A percentile compares a stretch with the other conserved stretches of the same genome.
Conservation (phyloP, 2,888 invertebrate genomes). For the Meta bourneti region DNA sequence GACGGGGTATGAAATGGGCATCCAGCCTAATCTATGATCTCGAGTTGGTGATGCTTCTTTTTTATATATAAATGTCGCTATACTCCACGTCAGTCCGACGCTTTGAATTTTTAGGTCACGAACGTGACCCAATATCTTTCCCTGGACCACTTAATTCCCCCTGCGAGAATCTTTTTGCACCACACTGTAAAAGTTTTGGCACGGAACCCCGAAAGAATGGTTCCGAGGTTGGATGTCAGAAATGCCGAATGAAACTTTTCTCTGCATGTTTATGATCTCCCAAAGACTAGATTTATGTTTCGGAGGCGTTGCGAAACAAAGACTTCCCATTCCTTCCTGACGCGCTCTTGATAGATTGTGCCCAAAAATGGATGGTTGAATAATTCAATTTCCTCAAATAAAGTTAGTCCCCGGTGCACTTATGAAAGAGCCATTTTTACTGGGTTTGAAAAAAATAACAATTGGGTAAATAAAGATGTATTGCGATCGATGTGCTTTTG, state of each 20-base stretch:
- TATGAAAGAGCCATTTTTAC: background rate
- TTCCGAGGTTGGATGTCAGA: slow-evolving; percentile 34
- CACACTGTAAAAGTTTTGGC: slow-evolving; percentile 48
- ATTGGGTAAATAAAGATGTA: slow-evolving; percentile 29
- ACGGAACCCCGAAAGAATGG: slow-evolving; percentile 16
- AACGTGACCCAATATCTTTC: slow-evolving; percentile 16
- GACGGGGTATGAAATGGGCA: slow-evolving; percentile 47
- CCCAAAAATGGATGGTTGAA: slow-evolving; percentile 17
- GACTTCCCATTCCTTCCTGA: slow-evolving; percentile 21
- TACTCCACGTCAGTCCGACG: slow-evolving; percentile 47
- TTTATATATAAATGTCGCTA: slow-evolving; percentile 15
- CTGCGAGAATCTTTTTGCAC: slow-evolving; percentile 39
- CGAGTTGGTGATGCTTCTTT: slow-evolving; percentile 29
- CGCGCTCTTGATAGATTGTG: slow-evolving; percentile 44
- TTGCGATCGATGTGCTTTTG: slow-evolving; percentile 5
- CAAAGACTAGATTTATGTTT: slow-evolving; percentile 52
- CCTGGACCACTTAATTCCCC: slow-evolving; percentile 39
- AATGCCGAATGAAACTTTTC: slow-evolving; percentile 19
- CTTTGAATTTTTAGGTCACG: slow-evolving; percentile 67
- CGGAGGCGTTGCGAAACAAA: slow-evolving; percentile 33
- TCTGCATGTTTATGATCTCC: slow-evolving; percentile 30
- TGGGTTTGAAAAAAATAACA: background rate
- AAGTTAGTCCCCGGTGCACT: background rate
- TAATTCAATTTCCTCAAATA: slow-evolving; percentile 45
- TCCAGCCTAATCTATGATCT: slow-evolving; percentile 53